Base-by-base conservation (phyloP, 2,113 vertebrate species). In the Catharus minimus region DNA sequence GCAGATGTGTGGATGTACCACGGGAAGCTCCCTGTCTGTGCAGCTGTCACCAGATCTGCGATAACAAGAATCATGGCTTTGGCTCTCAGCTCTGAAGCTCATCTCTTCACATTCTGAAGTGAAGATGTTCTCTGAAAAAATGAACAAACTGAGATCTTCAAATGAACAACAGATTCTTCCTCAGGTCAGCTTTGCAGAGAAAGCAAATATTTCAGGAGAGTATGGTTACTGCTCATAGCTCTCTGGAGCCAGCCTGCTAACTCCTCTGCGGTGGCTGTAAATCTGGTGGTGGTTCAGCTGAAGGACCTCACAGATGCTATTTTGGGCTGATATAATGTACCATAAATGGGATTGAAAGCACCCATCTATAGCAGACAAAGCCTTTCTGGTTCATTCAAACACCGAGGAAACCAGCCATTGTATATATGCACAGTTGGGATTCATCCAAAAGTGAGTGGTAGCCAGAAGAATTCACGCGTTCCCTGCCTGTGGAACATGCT, bases 131-230 rank as follows among this genome's bases (percentile, higher is more conserved):
- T 84, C 81, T 78, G 81, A 90, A 80, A 82, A 90, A 95, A 95
- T 81, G 85, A 90, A 57, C 56, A 77, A 80, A 67, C 38, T 38
- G 83, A 89, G 55, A 69, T 87, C 71, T 89, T 84, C 82, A 82
- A 79, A 82, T 32, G 85, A 96, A 72, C 82, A 75, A 47, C 75
- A 90, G 58, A 80, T 95, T 93, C 93, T 74, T 96, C 92, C 79
- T 74, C 58, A 73, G 78, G 93, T 94, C 94, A 94, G 26, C 85
- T 92, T 95, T 93, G 79, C 89, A 86, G 88, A 93, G 83, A 71
- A 96, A 96, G 95, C 67, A 80, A 86, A 74, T 95, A 95, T 92
- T 95, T 97, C 94, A 94, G 78, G 80, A 73, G 92, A 80, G 72
- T 33, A 90, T 22, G 55, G 76, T 92, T 90, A 94, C 53, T 94